These are phyloP conservation scores for Proterorhinus semilunaris DNA, from an alignment of 2,113 vertebrate species.

Conservation along the genomic window DNA sequence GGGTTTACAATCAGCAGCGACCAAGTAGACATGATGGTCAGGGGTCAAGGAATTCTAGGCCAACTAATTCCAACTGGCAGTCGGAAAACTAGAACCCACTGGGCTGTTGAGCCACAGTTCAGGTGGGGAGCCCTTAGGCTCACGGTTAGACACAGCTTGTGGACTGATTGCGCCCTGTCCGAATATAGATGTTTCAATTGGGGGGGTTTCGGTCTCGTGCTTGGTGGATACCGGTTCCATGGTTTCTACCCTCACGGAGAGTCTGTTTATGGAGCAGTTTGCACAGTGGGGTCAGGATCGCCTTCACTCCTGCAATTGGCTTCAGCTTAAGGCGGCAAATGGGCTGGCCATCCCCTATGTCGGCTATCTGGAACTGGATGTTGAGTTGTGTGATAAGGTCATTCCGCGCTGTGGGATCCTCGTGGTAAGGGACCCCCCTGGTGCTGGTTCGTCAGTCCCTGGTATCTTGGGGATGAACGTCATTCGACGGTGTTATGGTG, in stretches of 20 bases:
- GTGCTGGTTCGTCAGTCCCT: too few species aligned
- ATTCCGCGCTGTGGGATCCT: background rate
- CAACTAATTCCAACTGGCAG: background rate
- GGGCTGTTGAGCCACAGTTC: too few species aligned
- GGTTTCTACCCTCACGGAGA: too few species aligned
- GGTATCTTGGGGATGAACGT: too few species aligned
- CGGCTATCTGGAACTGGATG: constrained; percentile 9
- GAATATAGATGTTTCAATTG: background rate
- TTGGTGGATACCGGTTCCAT: too few species aligned
- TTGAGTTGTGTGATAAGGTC: background rate
- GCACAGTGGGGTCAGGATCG: background rate
- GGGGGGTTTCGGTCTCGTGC: background rate
- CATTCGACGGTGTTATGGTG: too few species aligned
- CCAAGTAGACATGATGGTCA: too few species aligned
- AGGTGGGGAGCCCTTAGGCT: background rate
- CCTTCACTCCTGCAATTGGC: constrained; percentile 7
- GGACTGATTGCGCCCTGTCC: background rate
- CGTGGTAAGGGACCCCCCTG: background rate
- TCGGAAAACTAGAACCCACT: background rate
- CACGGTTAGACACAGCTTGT: background rate
- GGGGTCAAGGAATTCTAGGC: too few species aligned
- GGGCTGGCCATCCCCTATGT: constrained; percentile 11
- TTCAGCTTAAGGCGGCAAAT: constrained; percentile 16
- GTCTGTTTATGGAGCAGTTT: too few species aligned
- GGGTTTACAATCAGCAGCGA: too few species aligned